Evolutionary conservation across 2,888 invertebrate genomes (phyloP), one percentile per base, ranked within the genome.

Genomic region (Drosophila imparisetae): DNA sequence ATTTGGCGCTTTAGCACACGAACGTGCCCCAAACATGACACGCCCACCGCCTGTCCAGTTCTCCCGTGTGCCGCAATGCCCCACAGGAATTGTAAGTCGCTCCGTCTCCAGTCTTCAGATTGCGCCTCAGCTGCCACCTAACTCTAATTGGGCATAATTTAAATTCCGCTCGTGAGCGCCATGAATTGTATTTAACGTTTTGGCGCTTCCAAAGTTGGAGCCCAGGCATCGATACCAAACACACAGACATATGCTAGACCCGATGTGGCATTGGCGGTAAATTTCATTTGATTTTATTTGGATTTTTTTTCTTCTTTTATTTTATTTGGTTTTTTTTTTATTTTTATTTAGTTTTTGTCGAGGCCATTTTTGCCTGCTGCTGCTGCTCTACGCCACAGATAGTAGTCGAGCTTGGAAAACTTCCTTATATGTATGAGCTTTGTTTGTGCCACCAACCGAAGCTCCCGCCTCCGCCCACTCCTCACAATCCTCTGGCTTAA

Each of bases 111-210:
- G 66, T 68, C 54, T 55, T 29, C 18, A 66, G 70, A 74, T 61
- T 54, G 57, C 50, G 70, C 62, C 62, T 52, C 32, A 54, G 45
- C 84, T 81, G 77, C 77, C 90, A 90, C 86, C 89, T 86, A 90
- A 76, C 86, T 86, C 86, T 91, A 91, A 91, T 91, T 91, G 91
- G 91, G 91, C 91, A 92, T 91, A 91, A 91, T 91, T 91, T 91
- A 91, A 91, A 91, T 91, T 92, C 91, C 91, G 86, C 79, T 91
- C 92, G 91, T 91, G 91, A 91, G 91, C 90, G 88, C 90, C 90
- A 88, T 90, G 89, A 85, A 85, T 85, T 85, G 84, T 83, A 87
- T 86, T 86, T 85, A 90, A 85, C 86, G 85, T 85, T 85, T 86
- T 90, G 86, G 90, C 90, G 90, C 90, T 86, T 88, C 90, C 88